phyloP scores from a whole-genome alignment of 2,888 invertebrate species.

The Galerucella calmariensis region DNA sequence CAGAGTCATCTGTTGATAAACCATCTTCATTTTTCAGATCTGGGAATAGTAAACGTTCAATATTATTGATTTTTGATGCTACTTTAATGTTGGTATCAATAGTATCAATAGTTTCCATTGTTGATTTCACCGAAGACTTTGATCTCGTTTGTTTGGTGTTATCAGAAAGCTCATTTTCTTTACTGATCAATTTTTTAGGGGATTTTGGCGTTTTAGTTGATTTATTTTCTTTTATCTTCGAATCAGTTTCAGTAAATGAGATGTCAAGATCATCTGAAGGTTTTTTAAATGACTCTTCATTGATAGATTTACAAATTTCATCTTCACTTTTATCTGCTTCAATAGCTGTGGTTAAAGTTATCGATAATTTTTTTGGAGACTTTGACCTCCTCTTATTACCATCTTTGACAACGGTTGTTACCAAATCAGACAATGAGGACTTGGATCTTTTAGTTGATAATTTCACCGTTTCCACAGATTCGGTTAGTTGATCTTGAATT shows the following conservation, averaged over 20 bases:
- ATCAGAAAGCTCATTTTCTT: background rate
- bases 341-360: background rate
- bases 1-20: background rate
- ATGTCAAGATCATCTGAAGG: background rate
- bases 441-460: background rate
- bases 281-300: too few relatives aligned
- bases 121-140: background rate
- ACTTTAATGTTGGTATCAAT: too few relatives aligned
- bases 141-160: background rate
- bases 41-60: background rate
- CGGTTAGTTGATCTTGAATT: background rate
- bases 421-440: background rate
- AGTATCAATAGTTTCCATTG: background rate
- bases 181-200: background rate
- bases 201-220: background rate
- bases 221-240: background rate
- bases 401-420: background rate
- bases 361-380: conserved; percentile 5
- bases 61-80: background rate
- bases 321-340: background rate
- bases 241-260: background rate
- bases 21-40: too few relatives aligned
- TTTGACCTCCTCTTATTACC: background rate
- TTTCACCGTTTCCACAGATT: background rate
- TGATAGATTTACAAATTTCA: background rate